Evolutionary conservation across 2,797 vertebrate genomes (phyloP), one percentile per base, ranked within the genome.

Genomic region (Crocodylus rhombifer): DNA sequence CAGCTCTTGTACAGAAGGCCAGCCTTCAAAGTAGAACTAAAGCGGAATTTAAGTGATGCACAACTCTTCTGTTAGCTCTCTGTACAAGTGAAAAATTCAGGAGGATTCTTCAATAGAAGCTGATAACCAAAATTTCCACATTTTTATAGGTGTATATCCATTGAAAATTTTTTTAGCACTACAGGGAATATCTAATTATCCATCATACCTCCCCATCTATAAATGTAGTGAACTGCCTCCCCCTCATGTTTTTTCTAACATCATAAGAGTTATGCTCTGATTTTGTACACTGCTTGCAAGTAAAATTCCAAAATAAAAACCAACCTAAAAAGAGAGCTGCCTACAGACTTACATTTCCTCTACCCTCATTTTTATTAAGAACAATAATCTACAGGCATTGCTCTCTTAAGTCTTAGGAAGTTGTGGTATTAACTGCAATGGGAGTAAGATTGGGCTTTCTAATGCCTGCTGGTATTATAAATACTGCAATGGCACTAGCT

Each of bases 381-480:
- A 26, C 51, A 84, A 57, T 57, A 92, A 84, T 57, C 51, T 36
- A 10, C 36, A 26, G 25, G 82, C 58, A n/a, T 36, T 86, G 7
- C 64, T 88, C 26, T 91, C 75, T 86, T 14, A 88, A 89, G 18
- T 79, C 14, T 74, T 71, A 60, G 20, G 28, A 61, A 55, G 80
- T 57, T 76, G 51, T 80, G 55, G 26, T 63, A 84, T 21, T 16
- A 77, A 61, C 17, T 73, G 77, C 63, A 74, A 79, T 75, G 77
- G 42, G 33, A 77, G 67, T 5, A 15, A 58, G 87, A 90, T 78
- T 28, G 57, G 76, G 16, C 67, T 86, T 81, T 87, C 42, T 84
- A 79, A 25, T 20, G 33, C 78, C 89, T 84, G 5, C 13, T 30
- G 33, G 23, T 21, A n/a, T 85, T 79, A 79, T 36, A 91, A 80